These are phyloP conservation scores for Decapterus maruadsi DNA, from an alignment of 2,797 vertebrate genomes.

Conservation along the genomic window DNA sequence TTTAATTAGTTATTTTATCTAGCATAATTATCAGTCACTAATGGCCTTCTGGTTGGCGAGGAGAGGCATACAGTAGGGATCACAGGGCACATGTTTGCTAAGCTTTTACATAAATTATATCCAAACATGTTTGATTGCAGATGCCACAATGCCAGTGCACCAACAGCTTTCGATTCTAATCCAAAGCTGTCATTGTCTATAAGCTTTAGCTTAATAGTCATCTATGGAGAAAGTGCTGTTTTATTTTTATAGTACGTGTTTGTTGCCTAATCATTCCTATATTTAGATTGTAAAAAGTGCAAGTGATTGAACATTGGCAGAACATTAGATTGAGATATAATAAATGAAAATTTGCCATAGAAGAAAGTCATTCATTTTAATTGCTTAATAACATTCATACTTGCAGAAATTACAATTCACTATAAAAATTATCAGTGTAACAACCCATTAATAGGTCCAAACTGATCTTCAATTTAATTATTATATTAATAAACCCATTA, in stretches of 20 bases:
- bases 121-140: constrained; percentile 8
- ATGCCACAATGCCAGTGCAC: neutral
- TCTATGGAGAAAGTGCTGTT: neutral
- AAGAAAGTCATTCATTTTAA: neutral
- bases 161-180: neutral
- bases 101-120: constrained; percentile 35
- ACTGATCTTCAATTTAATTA: neutral
- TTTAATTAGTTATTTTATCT: neutral
- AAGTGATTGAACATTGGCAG: neutral
- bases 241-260: neutral
- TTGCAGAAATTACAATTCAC: neutral
- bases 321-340: neutral
- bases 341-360: neutral
- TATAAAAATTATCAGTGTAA: neutral
- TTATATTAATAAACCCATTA: neutral
- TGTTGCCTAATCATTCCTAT: neutral
- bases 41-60: constrained; percentile 1
- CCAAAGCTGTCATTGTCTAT: neutral
- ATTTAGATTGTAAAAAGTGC: constrained; percentile 1
- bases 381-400: too few relatives aligned
- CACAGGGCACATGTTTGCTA: constrained; percentile 5
- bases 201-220: neutral
- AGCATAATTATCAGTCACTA: neutral
- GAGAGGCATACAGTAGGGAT: neutral
- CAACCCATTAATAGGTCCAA: neutral